Conservation (phyloP, 2,797 vertebrate genomes). For the Lates japonicus region DNA sequence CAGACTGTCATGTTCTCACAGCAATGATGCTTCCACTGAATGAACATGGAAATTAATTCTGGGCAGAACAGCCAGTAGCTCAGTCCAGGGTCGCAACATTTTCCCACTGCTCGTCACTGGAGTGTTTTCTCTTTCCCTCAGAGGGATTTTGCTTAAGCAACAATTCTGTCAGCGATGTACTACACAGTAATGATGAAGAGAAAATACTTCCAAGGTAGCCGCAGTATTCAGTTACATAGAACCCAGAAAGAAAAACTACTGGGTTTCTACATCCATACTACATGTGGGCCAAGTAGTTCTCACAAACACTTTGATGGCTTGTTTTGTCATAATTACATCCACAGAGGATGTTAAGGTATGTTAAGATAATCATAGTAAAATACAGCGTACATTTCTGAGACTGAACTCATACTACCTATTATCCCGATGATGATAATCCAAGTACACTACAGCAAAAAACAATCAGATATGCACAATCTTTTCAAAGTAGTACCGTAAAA, state of each 20-base stretch:
- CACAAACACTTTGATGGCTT: not conserved
- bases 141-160: conserved; percentile 32
- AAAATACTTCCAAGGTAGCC: conserved; percentile 40
- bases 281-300: not conserved
- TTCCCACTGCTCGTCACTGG: conserved; percentile 46
- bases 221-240: conserved; percentile 25
- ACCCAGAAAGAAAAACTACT: conserved; percentile 19
- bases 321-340: conserved; percentile 14
- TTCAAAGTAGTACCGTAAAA: conserved; percentile 4
- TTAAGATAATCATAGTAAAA: conserved; percentile 13
- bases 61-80: conserved; percentile 27
- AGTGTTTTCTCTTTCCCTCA: conserved; percentile 27
- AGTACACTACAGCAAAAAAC: not conserved
- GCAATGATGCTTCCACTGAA: conserved; percentile 28
- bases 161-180: conserved; percentile 25
- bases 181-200: conserved; percentile 11
- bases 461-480: not conserved
- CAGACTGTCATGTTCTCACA: conserved; percentile 27
- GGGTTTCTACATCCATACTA: not conserved
- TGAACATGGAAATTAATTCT: conserved; percentile 41
- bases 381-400: not conserved
- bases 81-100: conserved; percentile 53
- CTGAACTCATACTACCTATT: not conserved
- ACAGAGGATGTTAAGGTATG: not conserved
- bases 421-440: conserved; percentile 10